phyloP scores from a whole-genome alignment of 2,113 vertebrate species.

The Pterocles gutturalis region DNA sequence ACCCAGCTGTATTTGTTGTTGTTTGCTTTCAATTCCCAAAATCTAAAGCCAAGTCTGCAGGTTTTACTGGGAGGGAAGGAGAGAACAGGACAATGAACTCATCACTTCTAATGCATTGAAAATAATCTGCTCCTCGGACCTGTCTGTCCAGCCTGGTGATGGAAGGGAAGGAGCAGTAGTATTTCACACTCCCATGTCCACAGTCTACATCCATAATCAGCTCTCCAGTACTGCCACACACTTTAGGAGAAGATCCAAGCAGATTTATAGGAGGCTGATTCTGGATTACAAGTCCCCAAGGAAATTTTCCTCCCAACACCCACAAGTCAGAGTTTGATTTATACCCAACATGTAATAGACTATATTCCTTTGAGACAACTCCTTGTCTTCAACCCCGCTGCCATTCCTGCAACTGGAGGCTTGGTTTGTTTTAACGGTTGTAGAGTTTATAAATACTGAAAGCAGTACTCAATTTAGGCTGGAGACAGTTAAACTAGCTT shows the following conservation, averaged over 20 bases:
- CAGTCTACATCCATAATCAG: conserved; percentile 2
- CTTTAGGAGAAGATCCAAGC: conserved; percentile 42
- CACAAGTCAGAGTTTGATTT: conserved; percentile 50
- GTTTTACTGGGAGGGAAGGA: neutral
- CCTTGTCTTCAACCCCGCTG: neutral
- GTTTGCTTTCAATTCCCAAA: neutral
- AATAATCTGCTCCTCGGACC: neutral
- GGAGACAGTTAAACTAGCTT: conserved; percentile 7
- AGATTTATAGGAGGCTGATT: conserved; percentile 54
- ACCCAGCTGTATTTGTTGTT: neutral
- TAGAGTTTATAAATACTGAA: conserved; percentile 32
- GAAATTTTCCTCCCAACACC: conserved; percentile 62
- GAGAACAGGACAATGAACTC: conserved; percentile 10
- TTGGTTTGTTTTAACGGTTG: conserved; percentile 1
- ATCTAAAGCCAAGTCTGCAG: neutral
- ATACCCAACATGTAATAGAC: conserved; percentile 27
- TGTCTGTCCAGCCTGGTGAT: neutral
- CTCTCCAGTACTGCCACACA: neutral
- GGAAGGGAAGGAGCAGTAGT: neutral
- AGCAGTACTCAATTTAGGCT: conserved; percentile 7
- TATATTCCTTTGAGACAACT: conserved; percentile 15
- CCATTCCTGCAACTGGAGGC: neutral
- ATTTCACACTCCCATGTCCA: conserved; percentile 47
- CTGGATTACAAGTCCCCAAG: conserved; percentile 59
- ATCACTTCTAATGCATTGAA: neutral